Evolutionary conservation across 1,140 invertebrate species (phyloP).

Genomic region (Atta texana): DNA sequence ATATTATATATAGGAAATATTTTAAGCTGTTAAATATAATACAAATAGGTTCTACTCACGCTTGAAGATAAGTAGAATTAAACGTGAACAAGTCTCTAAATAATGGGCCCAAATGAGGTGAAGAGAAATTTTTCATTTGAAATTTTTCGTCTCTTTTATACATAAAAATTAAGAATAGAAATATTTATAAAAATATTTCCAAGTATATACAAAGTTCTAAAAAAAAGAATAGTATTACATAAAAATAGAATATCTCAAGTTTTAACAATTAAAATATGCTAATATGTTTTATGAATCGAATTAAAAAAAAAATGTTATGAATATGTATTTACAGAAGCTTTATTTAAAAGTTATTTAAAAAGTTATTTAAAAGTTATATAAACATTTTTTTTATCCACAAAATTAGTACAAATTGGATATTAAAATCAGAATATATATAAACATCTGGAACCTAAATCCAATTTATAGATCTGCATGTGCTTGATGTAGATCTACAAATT

Average conservation of each 20-base stretch:
- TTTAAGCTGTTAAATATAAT: conserved; percentile 65
- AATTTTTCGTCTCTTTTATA: not conserved
- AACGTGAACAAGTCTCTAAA: conserved; percentile 28
- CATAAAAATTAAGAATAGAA: conserved; percentile 21
- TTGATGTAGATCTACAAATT: conserved; percentile 36
- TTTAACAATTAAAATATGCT: not conserved
- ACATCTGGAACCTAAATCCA: not conserved
- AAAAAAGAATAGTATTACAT: not conserved
- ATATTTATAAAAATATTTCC: conserved; percentile 7
- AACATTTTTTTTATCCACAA: not conserved
- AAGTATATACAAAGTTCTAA: not conserved
- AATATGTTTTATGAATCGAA: not conserved
- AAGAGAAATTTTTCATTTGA: not conserved
- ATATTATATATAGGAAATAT: conserved; percentile 24
- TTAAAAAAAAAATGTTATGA: not conserved
- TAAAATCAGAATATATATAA: not conserved
- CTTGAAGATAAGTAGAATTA: conserved; percentile 22
- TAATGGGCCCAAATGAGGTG: conserved; percentile 58
- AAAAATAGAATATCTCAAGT: not conserved
- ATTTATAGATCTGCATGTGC: conserved; percentile 29
- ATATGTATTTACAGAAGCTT: not conserved
- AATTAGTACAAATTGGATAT: not conserved
- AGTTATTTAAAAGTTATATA: not conserved
- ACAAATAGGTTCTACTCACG: conserved; percentile 50
- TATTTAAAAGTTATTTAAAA: not conserved